A percentile compares a stretch with the other conserved stretches of the same genome.
Conservation (phyloP, 2,888 invertebrate genomes). For the Nomada ferruginata region DNA sequence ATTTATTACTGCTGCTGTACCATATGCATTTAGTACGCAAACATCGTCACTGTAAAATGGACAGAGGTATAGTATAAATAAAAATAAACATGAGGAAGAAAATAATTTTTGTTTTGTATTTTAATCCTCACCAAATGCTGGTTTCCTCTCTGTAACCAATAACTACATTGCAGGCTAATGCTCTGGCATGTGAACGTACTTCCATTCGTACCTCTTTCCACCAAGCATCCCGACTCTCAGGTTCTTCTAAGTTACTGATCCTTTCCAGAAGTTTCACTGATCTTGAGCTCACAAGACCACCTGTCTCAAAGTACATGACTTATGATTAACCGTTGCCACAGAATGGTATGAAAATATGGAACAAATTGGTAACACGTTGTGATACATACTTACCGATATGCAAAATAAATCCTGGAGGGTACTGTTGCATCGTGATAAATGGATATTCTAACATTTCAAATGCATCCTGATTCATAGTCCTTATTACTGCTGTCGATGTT, state of each 20-base stretch:
- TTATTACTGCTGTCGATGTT: constrained; percentile 85
- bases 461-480: constrained; percentile 90
- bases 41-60: constrained; percentile 92
- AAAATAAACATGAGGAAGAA: background rate
- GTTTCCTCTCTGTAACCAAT: constrained; percentile 97
- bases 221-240: constrained; percentile 96
- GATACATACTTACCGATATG: constrained; percentile 92
- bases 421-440: constrained; percentile 96
- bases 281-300: constrained; percentile 93
- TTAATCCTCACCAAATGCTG: constrained; percentile 91
- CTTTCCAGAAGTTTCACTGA: constrained; percentile 93
- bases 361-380: background rate
- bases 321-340: constrained; percentile 15
- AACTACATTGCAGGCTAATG: constrained; percentile 97
- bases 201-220: constrained; percentile 98
- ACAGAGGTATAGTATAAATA: background rate
- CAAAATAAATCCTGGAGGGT: constrained; percentile 94
- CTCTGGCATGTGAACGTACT: constrained; percentile 96
- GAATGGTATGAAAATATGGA: background rate
- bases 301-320: constrained; percentile 79
- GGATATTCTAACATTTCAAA: constrained; percentile 97
- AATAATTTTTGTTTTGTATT: background rate
- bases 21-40: constrained; percentile 96
- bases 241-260: constrained; percentile 94
- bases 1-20: constrained; percentile 95